phyloP scores from a whole-genome alignment of 2,797 vertebrate species.

The Neosilurus mollespiculum region DNA sequence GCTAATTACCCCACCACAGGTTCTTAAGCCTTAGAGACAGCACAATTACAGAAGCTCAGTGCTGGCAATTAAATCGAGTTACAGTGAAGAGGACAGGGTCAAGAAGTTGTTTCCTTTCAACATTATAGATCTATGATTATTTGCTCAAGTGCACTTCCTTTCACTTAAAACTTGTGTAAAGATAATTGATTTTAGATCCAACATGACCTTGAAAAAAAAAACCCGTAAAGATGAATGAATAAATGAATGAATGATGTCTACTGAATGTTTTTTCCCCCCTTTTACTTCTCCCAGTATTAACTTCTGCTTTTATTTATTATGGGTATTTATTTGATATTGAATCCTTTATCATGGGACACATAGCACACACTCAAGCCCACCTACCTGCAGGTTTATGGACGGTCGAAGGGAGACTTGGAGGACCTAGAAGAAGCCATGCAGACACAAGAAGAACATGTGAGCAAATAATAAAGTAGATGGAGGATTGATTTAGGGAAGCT shows the following conservation, averaged over 20 bases:
- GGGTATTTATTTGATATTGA: background rate
- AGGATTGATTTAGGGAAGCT: background rate
- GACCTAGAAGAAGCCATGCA: background rate
- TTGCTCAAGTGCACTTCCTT: background rate
- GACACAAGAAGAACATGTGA: background rate
- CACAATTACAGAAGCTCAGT: slow-evolving; percentile 10
- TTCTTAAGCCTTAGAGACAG: background rate
- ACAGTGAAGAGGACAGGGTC: background rate
- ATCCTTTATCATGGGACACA: background rate
- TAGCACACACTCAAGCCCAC: background rate
- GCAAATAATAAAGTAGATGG: background rate
- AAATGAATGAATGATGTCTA: background rate
- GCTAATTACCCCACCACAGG: background rate
- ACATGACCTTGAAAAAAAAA: background rate
- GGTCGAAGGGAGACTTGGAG: background rate
- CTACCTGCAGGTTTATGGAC: background rate
- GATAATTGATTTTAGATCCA: background rate
- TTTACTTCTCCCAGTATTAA: background rate
- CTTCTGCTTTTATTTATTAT: background rate
- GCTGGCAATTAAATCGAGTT: background rate
- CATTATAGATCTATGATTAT: background rate
- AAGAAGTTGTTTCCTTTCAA: background rate
- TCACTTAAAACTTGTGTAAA: slow-evolving; percentile 1
- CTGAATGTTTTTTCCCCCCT: background rate
- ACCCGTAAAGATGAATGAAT: background rate